Base-by-base conservation (phyloP, 2,113 vertebrate genomes). In the Anoplopoma fimbria region DNA sequence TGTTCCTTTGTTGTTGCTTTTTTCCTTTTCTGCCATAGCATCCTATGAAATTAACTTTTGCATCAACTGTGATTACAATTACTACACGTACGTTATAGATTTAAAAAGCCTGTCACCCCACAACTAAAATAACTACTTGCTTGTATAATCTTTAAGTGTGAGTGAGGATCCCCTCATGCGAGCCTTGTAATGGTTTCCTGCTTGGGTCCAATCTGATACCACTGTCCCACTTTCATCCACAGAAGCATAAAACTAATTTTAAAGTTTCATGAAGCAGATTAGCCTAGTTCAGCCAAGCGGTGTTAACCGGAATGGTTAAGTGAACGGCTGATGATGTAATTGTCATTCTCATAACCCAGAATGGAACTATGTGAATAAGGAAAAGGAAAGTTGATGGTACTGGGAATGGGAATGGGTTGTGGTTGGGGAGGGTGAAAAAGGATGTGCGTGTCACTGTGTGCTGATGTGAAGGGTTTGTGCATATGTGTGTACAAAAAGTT, bases 241-340 rank as follows among this genome's bases (percentile, higher is more conserved):
- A 77, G 73, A 81, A 81, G 84, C 82, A 87, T 84, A 85, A 88
- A 89, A 92, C 81, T 90, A 61, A 84, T 87, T 91, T 93, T 91
- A 94, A 94, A 93, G 87, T 92, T 94, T 86, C 87, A 94, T 93
- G 91, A 92, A 68, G 80, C 53, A 91, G 83, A 90, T 91, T 90
- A 92, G 82, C 82, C 87, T 49, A 82, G 90, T 88, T 92, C 90
- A 91, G 90, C 77, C 81, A 78, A 86, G 90, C 88, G 51, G 76
- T 70, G 70, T 86, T 67, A 88, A 90, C 82, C 89, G 57, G 61
- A 65, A 76, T 77, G 83, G 67, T 87, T 70, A 78, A 75, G 70
- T 81, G 77, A 62, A 86, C 51, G 45, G 86, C 73, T 67, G 55
- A 38, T 19, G 64, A 81, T 84, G 75, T 86, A 69, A 64, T 34